These are phyloP conservation scores for Hemibagrus wyckioides DNA, from an alignment of 2,113 vertebrate genomes.

Conservation along the genomic window DNA sequence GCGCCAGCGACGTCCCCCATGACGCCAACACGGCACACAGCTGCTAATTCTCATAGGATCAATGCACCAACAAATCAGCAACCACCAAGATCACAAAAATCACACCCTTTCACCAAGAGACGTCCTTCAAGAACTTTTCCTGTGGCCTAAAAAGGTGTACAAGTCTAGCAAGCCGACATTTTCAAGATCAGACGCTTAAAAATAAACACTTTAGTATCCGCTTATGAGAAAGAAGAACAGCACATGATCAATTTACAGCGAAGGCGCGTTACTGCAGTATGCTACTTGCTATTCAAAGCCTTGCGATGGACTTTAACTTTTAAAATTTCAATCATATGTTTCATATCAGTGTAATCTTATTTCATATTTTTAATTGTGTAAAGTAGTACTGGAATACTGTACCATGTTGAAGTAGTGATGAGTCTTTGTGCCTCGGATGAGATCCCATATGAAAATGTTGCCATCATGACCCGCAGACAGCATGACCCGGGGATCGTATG, in stretches of 20 bases:
- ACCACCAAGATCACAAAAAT: not conserved
- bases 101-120: too few species aligned
- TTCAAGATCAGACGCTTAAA: not conserved
- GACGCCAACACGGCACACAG: too few species aligned
- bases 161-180: not conserved
- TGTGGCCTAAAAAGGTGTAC: not conserved
- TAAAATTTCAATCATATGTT: not conserved
- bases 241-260: too few species aligned
- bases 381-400: slow-evolving; percentile 1
- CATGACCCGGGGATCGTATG: slow-evolving; percentile 93
- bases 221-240: not conserved
- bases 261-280: not conserved
- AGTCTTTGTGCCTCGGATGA: slow-evolving; percentile 84
- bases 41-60: not conserved
- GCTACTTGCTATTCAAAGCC: not conserved
- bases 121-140: not conserved
- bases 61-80: not conserved
- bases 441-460: slow-evolving; percentile 95
- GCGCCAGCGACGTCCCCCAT: not conserved
- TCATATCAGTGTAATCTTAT: not conserved
- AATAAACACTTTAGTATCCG: not conserved
- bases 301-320: not conserved
- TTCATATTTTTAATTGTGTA: too few species aligned
- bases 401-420: slow-evolving; percentile 98
- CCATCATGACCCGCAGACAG: slow-evolving; percentile 96